Percentiles rank a stretch among this genome's conserved stretches.
Evolutionary conservation across 2,113 vertebrate genomes (phyloP).

Genomic region (Dipodomys merriami): DNA sequence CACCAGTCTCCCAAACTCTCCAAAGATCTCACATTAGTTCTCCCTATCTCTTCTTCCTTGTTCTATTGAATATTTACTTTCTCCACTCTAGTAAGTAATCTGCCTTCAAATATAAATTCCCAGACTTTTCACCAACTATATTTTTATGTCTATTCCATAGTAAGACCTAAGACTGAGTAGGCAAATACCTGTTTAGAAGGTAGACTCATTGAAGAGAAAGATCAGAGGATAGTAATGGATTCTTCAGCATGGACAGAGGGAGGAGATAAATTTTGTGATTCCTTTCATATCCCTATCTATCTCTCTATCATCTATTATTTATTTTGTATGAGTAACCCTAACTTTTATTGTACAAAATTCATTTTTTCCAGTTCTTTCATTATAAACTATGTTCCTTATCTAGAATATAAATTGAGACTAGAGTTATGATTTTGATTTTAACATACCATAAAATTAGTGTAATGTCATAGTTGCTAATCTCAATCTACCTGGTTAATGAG

Average conservation of each 20-base stretch:
- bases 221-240: not conserved
- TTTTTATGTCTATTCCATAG: not conserved
- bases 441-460: not conserved
- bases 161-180: not conserved
- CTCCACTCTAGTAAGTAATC: not conserved
- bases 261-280: not conserved
- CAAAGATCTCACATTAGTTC: not conserved
- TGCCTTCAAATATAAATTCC: constrained; percentile 6
- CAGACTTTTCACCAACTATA: not conserved
- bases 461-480: not conserved
- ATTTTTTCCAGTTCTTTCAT: not conserved
- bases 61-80: not conserved
- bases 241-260: not conserved
- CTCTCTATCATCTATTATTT: not conserved
- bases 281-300: not conserved
- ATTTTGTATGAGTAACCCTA: not conserved
- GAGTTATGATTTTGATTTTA: not conserved
- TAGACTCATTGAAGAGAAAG: not conserved
- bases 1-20: not conserved
- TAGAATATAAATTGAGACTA: not conserved
- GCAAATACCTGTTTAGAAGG: not conserved
- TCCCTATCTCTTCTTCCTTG: not conserved
- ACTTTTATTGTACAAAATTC: not conserved
- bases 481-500: not conserved
- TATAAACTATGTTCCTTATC: not conserved